Conservation (phyloP, 2,797 vertebrate species). For the Rhynchonycteris naso region DNA sequence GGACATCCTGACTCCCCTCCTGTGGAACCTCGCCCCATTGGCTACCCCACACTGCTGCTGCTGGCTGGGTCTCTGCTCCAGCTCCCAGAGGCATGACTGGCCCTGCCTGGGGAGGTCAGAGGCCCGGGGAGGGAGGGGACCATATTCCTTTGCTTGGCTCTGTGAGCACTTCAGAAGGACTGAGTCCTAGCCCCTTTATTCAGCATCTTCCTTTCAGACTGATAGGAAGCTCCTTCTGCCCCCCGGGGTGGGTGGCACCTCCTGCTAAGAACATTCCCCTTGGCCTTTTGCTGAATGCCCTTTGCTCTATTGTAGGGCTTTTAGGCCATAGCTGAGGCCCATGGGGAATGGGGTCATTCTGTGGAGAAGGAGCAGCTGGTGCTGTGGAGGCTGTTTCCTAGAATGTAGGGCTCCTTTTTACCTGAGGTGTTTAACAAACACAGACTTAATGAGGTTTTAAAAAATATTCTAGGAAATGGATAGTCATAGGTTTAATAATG, state of each 20-base stretch:
- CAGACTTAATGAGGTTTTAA: constrained; percentile 10
- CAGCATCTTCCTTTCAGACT: not conserved
- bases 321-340: not conserved
- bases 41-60: constrained; percentile 71
- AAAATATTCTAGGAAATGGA: constrained; percentile 45
- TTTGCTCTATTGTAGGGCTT: not conserved
- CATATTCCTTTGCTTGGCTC: not conserved
- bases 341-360: not conserved
- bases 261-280: not conserved
- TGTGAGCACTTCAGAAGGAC: not conserved
- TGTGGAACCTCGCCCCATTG: constrained; percentile 62
- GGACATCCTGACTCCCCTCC: constrained; percentile 49
- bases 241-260: not conserved
- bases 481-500: constrained; percentile 23
- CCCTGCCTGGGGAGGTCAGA: not conserved
- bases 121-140: not conserved
- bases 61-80: constrained; percentile 76
- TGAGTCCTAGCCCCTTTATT: not conserved
- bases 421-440: constrained; percentile 57
- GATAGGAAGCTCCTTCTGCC: not conserved
- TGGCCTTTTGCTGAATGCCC: not conserved
- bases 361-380: constrained; percentile 43
- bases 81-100: not conserved
- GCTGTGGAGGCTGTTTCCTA: constrained; percentile 46
- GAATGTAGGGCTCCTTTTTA: constrained; percentile 38